Percentiles rank a stretch among this genome's conserved stretches.
phyloP scores from a whole-genome alignment of 1,140 invertebrate species.

The Planococcus citri region DNA sequence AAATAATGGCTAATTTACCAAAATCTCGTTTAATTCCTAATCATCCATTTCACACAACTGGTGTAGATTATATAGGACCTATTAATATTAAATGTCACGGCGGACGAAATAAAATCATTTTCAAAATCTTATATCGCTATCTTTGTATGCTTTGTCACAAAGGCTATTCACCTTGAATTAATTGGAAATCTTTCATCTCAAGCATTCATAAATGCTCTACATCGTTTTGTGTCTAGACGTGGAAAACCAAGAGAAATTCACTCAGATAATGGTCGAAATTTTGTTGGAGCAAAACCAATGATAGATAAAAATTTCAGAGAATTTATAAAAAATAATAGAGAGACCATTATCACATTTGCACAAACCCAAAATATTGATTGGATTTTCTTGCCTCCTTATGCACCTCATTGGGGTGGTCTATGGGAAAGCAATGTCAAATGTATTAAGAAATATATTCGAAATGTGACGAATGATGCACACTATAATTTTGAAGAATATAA shows the following conservation, averaged over 20 bases:
- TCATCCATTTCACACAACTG: neutral
- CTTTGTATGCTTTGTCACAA: slow-evolving; percentile 36
- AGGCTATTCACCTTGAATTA: slow-evolving; percentile 36
- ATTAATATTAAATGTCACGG: slow-evolving; percentile 24
- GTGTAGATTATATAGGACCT: slow-evolving; percentile 16
- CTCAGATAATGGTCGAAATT: slow-evolving; percentile 35
- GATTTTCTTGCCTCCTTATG: slow-evolving; percentile 29
- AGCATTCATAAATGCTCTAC: slow-evolving; percentile 33
- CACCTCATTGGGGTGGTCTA: slow-evolving; percentile 32
- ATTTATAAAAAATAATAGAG: neutral
- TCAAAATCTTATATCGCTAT: slow-evolving; percentile 35
- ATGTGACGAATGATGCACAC: slow-evolving; percentile 26
- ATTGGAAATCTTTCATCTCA: slow-evolving; percentile 33
- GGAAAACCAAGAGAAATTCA: slow-evolving; percentile 31
- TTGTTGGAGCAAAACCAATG: slow-evolving; percentile 24
- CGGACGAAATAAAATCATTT: slow-evolving; percentile 26
- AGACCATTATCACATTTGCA: neutral
- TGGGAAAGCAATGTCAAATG: slow-evolving; percentile 33
- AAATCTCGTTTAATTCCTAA: neutral
- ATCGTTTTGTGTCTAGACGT: slow-evolving; percentile 33
- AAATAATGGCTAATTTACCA: slow-evolving; percentile 14
- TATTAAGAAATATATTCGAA: slow-evolving; percentile 31
- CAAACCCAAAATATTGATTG: slow-evolving; percentile 15
- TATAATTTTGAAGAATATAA: slow-evolving; percentile 30
- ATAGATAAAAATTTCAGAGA: neutral